Conservation (phyloP, 2,797 vertebrate genomes). For the Enteromius unitaeniatus region DNA sequence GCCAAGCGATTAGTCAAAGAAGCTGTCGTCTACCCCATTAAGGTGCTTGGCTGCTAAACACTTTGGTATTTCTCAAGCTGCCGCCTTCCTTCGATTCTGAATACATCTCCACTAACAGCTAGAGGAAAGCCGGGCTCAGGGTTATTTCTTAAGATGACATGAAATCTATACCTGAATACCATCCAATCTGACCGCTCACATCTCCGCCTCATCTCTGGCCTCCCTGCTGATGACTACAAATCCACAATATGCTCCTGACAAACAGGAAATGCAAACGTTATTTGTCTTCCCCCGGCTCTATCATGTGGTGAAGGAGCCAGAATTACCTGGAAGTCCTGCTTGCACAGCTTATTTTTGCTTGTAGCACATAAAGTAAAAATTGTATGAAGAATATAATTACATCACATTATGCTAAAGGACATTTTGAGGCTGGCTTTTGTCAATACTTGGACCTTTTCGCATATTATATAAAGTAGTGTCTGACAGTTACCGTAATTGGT, state of each 20-base stretch:
- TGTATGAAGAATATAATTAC: not conserved
- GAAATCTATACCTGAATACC: slow-evolving; percentile 80
- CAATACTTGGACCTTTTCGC: not conserved
- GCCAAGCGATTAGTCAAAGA: slow-evolving; percentile 98
- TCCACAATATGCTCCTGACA: slow-evolving; percentile 69
- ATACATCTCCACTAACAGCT: slow-evolving; percentile 79
- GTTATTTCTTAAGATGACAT: slow-evolving; percentile 76
- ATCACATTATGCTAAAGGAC: not conserved
- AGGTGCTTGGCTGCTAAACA: slow-evolving; percentile 75
- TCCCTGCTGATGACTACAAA: slow-evolving; percentile 69
- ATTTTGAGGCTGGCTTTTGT: not conserved
- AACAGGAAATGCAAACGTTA: slow-evolving; percentile 66
- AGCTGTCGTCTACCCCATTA: slow-evolving; percentile 93
- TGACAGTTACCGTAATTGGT: not conserved
- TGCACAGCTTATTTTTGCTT: not conserved
- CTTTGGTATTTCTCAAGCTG: slow-evolving; percentile 75
- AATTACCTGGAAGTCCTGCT: not conserved
- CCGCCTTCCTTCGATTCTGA: slow-evolving; percentile 77
- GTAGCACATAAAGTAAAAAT: not conserved
- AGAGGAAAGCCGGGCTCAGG: slow-evolving; percentile 64
- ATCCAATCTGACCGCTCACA: slow-evolving; percentile 56
- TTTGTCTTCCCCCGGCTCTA: slow-evolving; percentile 35
- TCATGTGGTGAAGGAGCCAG: slow-evolving; percentile 9
- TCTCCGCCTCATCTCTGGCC: slow-evolving; percentile 63
- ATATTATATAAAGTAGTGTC: not conserved